Conservation (phyloP, 2,888 invertebrate species). For the Trachelus iudaicus region DNA sequence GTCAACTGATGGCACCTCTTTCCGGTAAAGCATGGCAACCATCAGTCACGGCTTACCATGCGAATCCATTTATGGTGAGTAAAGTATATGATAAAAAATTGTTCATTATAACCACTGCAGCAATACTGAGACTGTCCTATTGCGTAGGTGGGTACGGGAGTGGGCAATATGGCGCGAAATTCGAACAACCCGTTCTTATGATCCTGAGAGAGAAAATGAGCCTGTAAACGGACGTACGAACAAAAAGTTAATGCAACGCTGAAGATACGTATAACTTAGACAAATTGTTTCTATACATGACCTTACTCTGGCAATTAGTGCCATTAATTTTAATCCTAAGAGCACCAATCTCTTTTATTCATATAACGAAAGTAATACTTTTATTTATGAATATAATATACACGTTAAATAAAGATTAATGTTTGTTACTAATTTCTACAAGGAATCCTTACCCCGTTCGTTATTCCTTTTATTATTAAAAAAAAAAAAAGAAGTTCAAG, state of each 20-base stretch:
- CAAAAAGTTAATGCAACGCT: conserved; percentile 49
- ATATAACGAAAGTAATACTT: conserved; percentile 55
- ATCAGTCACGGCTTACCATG: conserved; percentile 58
- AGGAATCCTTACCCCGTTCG: not conserved
- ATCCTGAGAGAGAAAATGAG: conserved; percentile 47
- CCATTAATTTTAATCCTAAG: conserved; percentile 56
- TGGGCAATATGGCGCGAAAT: conserved; percentile 62
- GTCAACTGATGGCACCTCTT: conserved; percentile 59
- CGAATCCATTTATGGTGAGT: conserved; percentile 66
- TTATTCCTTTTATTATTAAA: not conserved
- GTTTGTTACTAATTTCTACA: conserved; percentile 56
- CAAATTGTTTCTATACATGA: conserved; percentile 56
- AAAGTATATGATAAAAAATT: not conserved
- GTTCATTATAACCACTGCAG: not conserved
- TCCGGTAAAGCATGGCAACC: conserved; percentile 63
- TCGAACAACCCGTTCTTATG: conserved; percentile 74
- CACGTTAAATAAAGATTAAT: conserved; percentile 61
- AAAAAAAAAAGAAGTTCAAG: not conserved
- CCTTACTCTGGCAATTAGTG: conserved; percentile 57
- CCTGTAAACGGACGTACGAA: conserved; percentile 49
- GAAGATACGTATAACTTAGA: conserved; percentile 55
- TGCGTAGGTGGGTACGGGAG: conserved; percentile 56
- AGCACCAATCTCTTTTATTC: conserved; percentile 53
- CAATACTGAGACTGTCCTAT: not conserved
- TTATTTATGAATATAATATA: conserved; percentile 64